Evolutionary conservation across 1,140 invertebrate species (phyloP).

Genomic region (Neodiprion pinetum): DNA sequence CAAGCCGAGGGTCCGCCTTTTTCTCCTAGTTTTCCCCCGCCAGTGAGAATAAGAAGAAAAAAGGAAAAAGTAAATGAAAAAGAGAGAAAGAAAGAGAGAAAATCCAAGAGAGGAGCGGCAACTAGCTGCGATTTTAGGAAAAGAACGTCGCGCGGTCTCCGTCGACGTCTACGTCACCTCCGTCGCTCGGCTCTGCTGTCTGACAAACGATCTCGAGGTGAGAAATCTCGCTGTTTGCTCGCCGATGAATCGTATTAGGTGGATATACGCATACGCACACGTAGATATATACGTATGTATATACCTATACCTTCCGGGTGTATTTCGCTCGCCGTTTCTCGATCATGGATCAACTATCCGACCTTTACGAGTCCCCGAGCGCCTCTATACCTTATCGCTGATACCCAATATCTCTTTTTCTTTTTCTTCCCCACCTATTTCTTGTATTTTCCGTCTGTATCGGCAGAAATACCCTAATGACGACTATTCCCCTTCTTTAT

Average conservation of each 20-base stretch:
- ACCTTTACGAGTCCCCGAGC: not conserved
- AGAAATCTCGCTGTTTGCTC: not conserved
- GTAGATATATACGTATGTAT: no score
- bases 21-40: no score
- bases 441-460: not conserved
- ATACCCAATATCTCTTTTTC: not conserved
- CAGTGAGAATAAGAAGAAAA: no score
- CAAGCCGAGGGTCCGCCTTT: no score
- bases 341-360: not conserved
- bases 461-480: slow-evolving; percentile 4
- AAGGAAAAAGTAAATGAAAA: no score
- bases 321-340: slow-evolving; percentile 1
- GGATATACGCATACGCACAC: no score
- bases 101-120: not conserved
- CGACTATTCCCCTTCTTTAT: not conserved
- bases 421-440: not conserved
- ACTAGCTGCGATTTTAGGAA: not conserved
- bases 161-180: no score
- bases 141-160: no score
- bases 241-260: not conserved
- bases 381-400: not conserved
- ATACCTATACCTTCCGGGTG: not conserved
- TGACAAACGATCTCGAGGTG: not conserved
- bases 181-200: no score
- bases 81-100: no score